Evolutionary conservation across 2,888 invertebrate species (phyloP), one percentile per base, ranked within the genome.

Genomic region (Lasioglossum malachurum): DNA sequence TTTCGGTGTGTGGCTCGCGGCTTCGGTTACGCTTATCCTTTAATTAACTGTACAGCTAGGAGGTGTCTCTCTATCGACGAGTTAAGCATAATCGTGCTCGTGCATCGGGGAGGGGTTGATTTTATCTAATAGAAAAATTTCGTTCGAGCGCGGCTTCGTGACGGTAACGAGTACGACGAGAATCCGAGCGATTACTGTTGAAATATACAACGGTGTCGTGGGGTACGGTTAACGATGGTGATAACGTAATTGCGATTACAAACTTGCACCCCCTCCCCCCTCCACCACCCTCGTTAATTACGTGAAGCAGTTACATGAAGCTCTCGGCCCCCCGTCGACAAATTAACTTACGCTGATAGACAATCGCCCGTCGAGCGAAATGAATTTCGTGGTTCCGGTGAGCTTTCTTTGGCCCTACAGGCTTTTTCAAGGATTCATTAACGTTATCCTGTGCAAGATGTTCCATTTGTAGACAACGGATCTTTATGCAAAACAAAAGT

Each of bases 41-140:
- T 60, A 49, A 27, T 35, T 74, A 64, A n/a, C 71, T 76, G 49
- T 72, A 83, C 83, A 64, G 76, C 49, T 73, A 77, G 16, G 73
- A 72, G 31, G 60, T 67, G 44, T 64, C 31, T 41, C 27, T 44
- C 44, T 31, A 35, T 38, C 35, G 44, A 71, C 57, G 53, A 53
- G 57, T 44, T 72, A 16, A 19, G 49, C 49, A 53, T 76, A 85
- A 83, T 83, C 75, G 80, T 71, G 80, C 53, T 75, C 7, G 49
- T 35, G 69, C 53, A 80, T 74, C 67, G 80, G 80, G 44, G 44
- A 73, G 49, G 44, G 73, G 53, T 41, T 14, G 31, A 49, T 57
- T 73, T 57, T 80, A 57, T 46, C 84, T 77, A 69, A 49, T 80
- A 84, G 84, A 80, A 77, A 84, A 75, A 53, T 77, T 84, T 69